A percentile compares a stretch with the other conserved stretches of the same genome.
Conservation (phyloP, 37 sponge, comb jelly and placozoan genomes). For the Theonella swinhoei region DNA sequence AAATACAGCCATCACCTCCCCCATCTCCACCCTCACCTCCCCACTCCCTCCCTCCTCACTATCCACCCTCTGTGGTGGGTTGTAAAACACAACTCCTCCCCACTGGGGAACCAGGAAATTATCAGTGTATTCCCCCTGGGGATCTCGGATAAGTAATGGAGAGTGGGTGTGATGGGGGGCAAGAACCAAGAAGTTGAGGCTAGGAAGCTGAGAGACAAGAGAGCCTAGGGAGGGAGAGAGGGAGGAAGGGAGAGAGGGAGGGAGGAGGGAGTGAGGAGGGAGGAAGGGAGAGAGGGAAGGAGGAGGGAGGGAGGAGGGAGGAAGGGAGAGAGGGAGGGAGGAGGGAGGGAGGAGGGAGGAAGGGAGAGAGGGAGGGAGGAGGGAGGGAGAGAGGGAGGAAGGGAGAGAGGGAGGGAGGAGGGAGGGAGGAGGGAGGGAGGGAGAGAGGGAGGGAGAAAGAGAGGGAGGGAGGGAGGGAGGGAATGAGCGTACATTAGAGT, state of each 20-base stretch:
- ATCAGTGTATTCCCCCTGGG: neutral
- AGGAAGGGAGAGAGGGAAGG: neutral
- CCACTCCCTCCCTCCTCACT: neutral
- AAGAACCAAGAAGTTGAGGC: conserved; percentile 82
- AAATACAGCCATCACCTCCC: conserved; percentile 71
- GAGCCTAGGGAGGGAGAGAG: conserved; percentile 59
- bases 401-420: neutral
- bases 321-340: neutral
- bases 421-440: neutral
- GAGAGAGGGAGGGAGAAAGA: neutral
- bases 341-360: neutral
- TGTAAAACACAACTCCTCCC: conserved; percentile 84
- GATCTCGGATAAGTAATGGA: conserved; percentile 59
- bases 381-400: neutral
- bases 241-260: neutral
- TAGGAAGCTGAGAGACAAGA: conserved; percentile 74
- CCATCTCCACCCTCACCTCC: conserved; percentile 35
- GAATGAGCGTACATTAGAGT: too few relatives aligned
- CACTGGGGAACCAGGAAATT: conserved; percentile 80
- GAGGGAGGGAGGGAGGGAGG: too few relatives aligned
- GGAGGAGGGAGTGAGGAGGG: too few relatives aligned
- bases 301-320: neutral
- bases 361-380: neutral
- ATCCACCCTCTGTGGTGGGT: conserved; percentile 13
- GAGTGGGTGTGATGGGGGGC: conserved; percentile 47